These are phyloP conservation scores for Cotesia chilonis DNA, from an alignment of 1,140 invertebrate species.

Conservation along the genomic window DNA sequence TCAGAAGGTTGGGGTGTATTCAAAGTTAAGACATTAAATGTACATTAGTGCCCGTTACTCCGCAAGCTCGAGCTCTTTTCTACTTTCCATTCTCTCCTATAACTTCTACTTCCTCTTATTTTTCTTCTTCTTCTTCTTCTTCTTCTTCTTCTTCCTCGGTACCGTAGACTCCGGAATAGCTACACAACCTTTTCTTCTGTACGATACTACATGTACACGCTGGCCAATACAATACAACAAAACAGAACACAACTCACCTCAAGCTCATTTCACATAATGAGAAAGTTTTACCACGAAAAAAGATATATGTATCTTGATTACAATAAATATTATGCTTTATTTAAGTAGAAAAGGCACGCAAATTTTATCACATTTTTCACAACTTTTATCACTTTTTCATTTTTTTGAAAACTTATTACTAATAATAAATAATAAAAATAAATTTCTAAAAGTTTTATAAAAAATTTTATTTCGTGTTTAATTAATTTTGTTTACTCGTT, in stretches of 20 bases:
- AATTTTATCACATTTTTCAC: slow-evolving; percentile 17
- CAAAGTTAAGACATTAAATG: slow-evolving; percentile 65
- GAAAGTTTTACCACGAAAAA: slow-evolving; percentile 41
- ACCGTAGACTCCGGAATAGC: neutral
- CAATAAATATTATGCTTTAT: slow-evolving; percentile 37
- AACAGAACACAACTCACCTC: neutral
- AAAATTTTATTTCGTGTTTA: too few relatives aligned
- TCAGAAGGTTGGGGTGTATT: slow-evolving; percentile 50
- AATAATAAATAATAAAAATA: too few relatives aligned
- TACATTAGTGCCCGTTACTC: slow-evolving; percentile 53
- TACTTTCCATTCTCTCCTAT: slow-evolving; percentile 16
- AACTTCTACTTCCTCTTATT: neutral
- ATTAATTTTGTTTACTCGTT: too few relatives aligned
- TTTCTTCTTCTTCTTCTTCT: neutral
- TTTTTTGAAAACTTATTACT: neutral
- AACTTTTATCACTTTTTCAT: slow-evolving; percentile 18
- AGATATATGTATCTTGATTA: slow-evolving; percentile 42
- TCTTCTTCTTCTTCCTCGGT: neutral
- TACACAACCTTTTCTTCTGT: neutral
- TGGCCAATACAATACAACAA: neutral
- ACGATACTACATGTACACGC: slow-evolving; percentile 13
- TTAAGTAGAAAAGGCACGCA: slow-evolving; percentile 36
- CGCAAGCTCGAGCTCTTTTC: slow-evolving; percentile 7
- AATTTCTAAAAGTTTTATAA: too few relatives aligned
- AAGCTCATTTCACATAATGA: slow-evolving; percentile 35